Conservation (phyloP, 2,888 invertebrate species). For the Azorinus chamasolen region DNA sequence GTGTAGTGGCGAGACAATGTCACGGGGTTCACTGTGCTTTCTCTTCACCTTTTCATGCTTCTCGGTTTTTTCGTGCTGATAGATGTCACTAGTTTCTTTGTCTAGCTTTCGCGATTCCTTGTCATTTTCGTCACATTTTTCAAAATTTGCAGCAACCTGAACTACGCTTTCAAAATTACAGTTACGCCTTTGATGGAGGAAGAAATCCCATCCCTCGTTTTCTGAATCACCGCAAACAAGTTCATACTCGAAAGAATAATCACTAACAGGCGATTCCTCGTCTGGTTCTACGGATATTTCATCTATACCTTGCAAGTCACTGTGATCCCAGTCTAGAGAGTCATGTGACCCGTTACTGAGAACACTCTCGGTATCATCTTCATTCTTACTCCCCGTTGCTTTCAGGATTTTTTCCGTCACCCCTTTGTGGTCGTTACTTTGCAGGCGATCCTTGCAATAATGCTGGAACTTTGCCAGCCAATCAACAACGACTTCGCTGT, state of each 20-base stretch:
- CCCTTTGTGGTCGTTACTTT: slow-evolving; percentile 75
- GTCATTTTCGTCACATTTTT: slow-evolving; percentile 42
- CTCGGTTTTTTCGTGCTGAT: slow-evolving; percentile 37
- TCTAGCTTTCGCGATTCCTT: slow-evolving; percentile 28
- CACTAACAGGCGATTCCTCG: slow-evolving; percentile 69
- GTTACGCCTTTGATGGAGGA: slow-evolving; percentile 76
- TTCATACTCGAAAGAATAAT: slow-evolving; percentile 77
- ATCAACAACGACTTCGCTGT: slow-evolving; percentile 65
- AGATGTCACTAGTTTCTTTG: slow-evolving; percentile 45
- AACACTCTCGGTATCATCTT: slow-evolving; percentile 68
- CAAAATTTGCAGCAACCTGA: slow-evolving; percentile 65
- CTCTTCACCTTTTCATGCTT: slow-evolving; percentile 32
- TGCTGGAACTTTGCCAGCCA: slow-evolving; percentile 80
- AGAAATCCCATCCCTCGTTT: slow-evolving; percentile 79
- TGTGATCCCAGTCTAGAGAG: slow-evolving; percentile 72
- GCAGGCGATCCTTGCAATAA: slow-evolving; percentile 79
- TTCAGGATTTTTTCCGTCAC: slow-evolving; percentile 71
- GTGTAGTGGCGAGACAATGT: slow-evolving; percentile 77
- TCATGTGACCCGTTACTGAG: slow-evolving; percentile 61
- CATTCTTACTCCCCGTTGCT: slow-evolving; percentile 44
- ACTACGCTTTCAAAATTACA: slow-evolving; percentile 76
- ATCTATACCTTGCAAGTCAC: slow-evolving; percentile 69
- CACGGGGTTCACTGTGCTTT: slow-evolving; percentile 53
- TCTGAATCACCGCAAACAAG: slow-evolving; percentile 76
- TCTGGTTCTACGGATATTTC: slow-evolving; percentile 67